Evolutionary conservation across 2,113 vertebrate species (phyloP).

Genomic region (Cichladusa arquata): DNA sequence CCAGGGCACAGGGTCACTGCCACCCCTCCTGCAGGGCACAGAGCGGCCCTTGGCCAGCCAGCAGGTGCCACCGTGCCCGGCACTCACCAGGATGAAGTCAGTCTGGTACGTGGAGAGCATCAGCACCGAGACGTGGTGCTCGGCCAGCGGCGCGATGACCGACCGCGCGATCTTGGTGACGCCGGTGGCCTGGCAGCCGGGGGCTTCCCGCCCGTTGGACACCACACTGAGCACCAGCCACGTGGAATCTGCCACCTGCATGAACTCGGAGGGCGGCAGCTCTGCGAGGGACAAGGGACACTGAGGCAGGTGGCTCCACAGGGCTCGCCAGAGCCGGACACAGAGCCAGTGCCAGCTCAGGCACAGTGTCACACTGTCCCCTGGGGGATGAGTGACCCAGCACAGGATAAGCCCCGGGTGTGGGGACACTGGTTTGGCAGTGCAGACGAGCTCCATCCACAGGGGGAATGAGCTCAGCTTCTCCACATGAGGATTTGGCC

Average conservation of each 20-base stretch:
- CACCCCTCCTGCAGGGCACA: fast-evolving
- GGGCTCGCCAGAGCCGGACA: fast-evolving
- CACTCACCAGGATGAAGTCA: conserved; percentile 88
- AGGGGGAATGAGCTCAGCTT: not conserved
- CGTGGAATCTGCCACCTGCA: conserved; percentile 87
- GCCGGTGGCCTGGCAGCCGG: conserved; percentile 86
- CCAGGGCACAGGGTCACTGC: fast-evolving
- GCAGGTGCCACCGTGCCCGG: fast-evolving
- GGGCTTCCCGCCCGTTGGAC: conserved; percentile 82
- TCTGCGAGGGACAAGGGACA: conserved; percentile 70
- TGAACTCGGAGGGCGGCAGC: conserved; percentile 86
- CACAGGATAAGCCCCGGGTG: fast-evolving
- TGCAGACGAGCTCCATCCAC: not conserved
- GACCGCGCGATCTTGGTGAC: conserved; percentile 97
- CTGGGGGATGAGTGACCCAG: fast-evolving
- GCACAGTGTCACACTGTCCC: fast-evolving
- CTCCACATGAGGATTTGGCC: not conserved
- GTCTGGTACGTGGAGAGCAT: conserved; percentile 97
- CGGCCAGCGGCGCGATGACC: conserved; percentile 89
- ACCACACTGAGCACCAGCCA: conserved; percentile 95
- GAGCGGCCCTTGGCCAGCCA: fast-evolving
- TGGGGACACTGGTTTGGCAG: not conserved
- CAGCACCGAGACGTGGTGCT: conserved; percentile 95
- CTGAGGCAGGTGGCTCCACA: not conserved
- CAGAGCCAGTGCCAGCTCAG: fast-evolving